phyloP scores from a whole-genome alignment of 1,140 invertebrate species.

The Scaptomyza graminum region DNA sequence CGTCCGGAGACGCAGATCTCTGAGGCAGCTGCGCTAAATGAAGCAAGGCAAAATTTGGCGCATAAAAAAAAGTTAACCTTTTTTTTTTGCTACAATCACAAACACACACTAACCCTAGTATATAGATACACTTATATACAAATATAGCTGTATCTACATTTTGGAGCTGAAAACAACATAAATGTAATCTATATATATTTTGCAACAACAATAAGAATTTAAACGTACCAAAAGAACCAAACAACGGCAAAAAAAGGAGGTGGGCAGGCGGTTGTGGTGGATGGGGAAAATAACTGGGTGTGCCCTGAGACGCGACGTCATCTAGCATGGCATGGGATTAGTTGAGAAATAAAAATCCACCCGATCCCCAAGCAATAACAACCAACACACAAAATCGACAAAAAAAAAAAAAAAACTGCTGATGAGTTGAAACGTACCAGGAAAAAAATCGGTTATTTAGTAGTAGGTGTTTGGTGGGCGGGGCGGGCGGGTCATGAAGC shows the following conservation, averaged over 20 bases:
- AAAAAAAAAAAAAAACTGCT: conserved; percentile 46
- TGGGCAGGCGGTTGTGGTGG: conserved; percentile 9
- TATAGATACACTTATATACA: conserved; percentile 12
- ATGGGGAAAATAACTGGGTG: conserved; percentile 36
- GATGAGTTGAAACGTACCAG: conserved; percentile 48
- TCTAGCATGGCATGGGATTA: conserved; percentile 40
- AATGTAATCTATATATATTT: conserved; percentile 56
- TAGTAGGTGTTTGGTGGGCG: conserved; percentile 28
- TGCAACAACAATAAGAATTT: conserved; percentile 32
- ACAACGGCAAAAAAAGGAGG: neutral
- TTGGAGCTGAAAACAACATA: conserved; percentile 47
- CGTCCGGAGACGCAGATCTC: neutral
- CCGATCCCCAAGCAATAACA: conserved; percentile 18
- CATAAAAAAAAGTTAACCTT: conserved; percentile 29
- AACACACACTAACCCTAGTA: neutral
- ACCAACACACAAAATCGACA: conserved; percentile 21
- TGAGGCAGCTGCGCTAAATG: conserved; percentile 42
- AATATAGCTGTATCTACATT: conserved; percentile 27
- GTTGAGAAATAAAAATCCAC: conserved; percentile 55
- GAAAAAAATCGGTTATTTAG: conserved; percentile 48
- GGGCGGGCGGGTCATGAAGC: conserved; percentile 20
- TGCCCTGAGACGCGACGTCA: conserved; percentile 29
- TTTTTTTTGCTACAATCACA: conserved; percentile 18
- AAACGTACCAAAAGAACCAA: conserved; percentile 20
- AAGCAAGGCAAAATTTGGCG: conserved; percentile 50